phyloP scores from a whole-genome alignment of 2,797 vertebrate genomes.

The Spinibarbus caldwelli region DNA sequence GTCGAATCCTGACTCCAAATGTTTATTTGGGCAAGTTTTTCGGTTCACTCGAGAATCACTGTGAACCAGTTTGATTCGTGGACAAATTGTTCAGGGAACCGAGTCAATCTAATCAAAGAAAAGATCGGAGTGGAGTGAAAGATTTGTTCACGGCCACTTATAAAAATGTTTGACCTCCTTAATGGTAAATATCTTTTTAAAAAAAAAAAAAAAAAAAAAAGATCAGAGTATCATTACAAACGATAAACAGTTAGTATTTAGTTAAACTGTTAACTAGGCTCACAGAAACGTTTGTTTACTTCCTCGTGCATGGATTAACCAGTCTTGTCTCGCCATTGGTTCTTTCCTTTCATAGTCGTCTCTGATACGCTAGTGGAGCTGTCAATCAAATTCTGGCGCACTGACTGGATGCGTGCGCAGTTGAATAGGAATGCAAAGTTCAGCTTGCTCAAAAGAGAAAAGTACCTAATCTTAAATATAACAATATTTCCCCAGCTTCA shows the following conservation, averaged over 20 bases:
- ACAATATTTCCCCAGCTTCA: not conserved
- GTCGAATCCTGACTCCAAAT: not conserved
- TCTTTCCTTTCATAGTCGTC: not conserved
- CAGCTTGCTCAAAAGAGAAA: not conserved
- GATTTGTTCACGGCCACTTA: not conserved
- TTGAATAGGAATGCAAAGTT: not conserved
- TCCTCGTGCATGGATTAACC: slow-evolving; percentile 21
- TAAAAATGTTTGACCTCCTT: too few species aligned
- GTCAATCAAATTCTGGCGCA: slow-evolving; percentile 41
- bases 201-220: too few species aligned
- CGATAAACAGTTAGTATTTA: not conserved
- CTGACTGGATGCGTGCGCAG: not conserved
- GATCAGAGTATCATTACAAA: too few species aligned
- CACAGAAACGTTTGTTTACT: slow-evolving; percentile 14
- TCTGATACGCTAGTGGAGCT: slow-evolving; percentile 39
- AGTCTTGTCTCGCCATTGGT: slow-evolving; percentile 3
- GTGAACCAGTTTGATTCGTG: not conserved
- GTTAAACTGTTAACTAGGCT: not conserved
- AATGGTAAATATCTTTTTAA: not conserved
- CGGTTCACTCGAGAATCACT: not conserved
- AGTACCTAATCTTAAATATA: not conserved
- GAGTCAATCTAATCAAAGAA: not conserved
- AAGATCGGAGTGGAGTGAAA: not conserved
- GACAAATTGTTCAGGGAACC: not conserved
- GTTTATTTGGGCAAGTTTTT: too few species aligned